Evolutionary conservation across 2,888 invertebrate species (phyloP).

Genomic region (Chrysotoxum bicinctum): DNA sequence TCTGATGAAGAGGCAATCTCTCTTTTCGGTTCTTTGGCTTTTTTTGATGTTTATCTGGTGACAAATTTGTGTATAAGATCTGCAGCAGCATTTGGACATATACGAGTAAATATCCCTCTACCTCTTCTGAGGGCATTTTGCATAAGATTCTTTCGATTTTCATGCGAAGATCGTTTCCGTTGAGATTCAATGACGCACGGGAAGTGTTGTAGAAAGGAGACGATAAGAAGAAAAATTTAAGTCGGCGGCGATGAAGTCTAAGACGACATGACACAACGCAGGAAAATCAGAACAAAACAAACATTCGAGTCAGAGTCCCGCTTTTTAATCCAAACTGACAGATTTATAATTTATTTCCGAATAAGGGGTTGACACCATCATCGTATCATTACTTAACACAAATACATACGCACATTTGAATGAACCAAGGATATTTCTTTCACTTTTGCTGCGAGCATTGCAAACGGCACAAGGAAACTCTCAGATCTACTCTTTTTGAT

Average conservation of each 20-base stretch:
- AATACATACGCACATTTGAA: not conserved
- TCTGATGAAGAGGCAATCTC: constrained; percentile 60
- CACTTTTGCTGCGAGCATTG: not conserved
- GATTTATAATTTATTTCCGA: constrained; percentile 74
- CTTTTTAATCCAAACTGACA: constrained; percentile 75
- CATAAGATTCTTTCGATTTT: constrained; percentile 51
- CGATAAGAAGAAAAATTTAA: constrained; percentile 54
- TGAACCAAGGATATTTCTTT: not conserved
- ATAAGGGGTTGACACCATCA: constrained; percentile 68
- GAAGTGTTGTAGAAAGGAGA: not conserved
- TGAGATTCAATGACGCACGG: not conserved
- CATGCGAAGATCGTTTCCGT: constrained; percentile 11
- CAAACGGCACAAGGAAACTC: constrained; percentile 14
- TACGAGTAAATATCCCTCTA: not conserved
- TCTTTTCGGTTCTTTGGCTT: constrained; percentile 54
- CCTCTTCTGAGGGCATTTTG: constrained; percentile 56
- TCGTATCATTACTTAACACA: not conserved
- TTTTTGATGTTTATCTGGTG: constrained; percentile 69
- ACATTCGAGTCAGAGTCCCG: constrained; percentile 60
- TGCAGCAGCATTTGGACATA: not conserved
- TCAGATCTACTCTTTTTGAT: constrained; percentile 14
- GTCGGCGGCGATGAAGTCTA: not conserved
- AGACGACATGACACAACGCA: not conserved
- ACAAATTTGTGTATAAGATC: constrained; percentile 65
- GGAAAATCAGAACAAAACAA: constrained; percentile 70